Conservation (phyloP, 2,797 vertebrate species). For the Phoeniculus purpureus region DNA sequence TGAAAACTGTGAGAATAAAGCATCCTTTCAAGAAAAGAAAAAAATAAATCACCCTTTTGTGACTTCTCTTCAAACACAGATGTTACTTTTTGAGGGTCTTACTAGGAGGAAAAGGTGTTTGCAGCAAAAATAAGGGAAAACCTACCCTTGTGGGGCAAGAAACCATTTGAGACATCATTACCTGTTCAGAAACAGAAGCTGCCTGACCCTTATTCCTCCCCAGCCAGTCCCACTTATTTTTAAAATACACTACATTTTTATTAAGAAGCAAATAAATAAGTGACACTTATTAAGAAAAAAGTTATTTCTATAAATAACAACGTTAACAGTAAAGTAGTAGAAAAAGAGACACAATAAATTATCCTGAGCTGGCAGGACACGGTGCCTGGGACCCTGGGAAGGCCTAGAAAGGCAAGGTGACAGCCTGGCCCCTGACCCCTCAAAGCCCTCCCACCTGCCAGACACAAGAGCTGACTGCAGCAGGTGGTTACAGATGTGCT, state of each 20-base stretch:
- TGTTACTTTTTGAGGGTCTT: not conserved
- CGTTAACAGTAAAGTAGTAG: conserved; percentile 9
- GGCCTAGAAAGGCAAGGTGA: rapidly evolving
- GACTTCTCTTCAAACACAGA: not conserved
- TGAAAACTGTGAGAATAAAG: not conserved
- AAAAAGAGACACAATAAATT: not conserved
- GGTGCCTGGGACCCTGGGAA: not conserved
- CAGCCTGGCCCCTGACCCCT: not conserved
- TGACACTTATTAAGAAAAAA: not conserved
- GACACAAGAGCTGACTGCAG: not conserved
- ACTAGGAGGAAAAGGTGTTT: not conserved
- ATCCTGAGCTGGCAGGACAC: not conserved
- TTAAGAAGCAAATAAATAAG: conserved; percentile 62
- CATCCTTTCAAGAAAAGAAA: not conserved
- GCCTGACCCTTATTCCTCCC: not conserved
- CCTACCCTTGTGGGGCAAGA: not conserved
- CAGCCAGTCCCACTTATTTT: not conserved
- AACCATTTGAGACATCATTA: rapidly evolving
- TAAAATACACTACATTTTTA: not conserved
- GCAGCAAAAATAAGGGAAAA: not conserved
- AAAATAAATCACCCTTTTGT: not conserved
- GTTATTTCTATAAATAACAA: conserved; percentile 54
- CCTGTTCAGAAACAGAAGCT: not conserved
- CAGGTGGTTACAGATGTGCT: not conserved
- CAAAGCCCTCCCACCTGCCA: not conserved